These are phyloP conservation scores for Drosophila flavopinicola DNA, from an alignment of 2,888 invertebrate genomes.

Conservation along the genomic window DNA sequence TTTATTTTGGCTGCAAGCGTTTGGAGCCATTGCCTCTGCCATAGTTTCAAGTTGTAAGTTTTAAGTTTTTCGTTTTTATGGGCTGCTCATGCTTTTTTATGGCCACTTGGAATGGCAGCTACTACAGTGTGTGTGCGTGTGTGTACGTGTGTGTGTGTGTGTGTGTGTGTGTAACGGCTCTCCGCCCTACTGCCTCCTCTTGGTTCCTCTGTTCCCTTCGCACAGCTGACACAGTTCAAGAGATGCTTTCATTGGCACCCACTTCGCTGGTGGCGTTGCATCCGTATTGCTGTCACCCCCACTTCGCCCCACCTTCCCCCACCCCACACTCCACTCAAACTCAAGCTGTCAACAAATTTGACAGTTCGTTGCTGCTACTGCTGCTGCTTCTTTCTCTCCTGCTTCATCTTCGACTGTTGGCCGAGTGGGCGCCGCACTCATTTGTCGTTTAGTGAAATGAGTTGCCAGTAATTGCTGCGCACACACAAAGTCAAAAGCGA, in stretches of 20 bases:
- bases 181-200: neutral
- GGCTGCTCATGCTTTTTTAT: constrained; percentile 54
- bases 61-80: constrained; percentile 49
- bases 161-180: neutral
- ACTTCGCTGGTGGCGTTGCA: constrained; percentile 12
- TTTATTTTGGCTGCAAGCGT: constrained; percentile 21
- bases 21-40: constrained; percentile 36
- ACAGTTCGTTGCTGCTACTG: constrained; percentile 50
- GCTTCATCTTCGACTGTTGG: neutral
- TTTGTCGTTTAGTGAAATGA: constrained; percentile 72
- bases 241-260: constrained; percentile 52
- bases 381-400: neutral
- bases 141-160: neutral
- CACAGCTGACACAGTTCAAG: constrained; percentile 49
- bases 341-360: constrained; percentile 74
- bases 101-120: constrained; percentile 46
- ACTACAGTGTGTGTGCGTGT: constrained; percentile 9
- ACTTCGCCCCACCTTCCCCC: neutral
- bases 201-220: neutral
- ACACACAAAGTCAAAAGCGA: constrained; percentile 10
- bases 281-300: constrained; percentile 9
- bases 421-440: constrained; percentile 49
- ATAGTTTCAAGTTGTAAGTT: constrained; percentile 48
- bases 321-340: too few relatives aligned
- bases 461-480: constrained; percentile 67